A percentile compares a stretch with the other conserved stretches of the same genome.
These are phyloP conservation scores for Barbus barbus DNA, from an alignment of 2,113 vertebrate species.

Conservation along the genomic window DNA sequence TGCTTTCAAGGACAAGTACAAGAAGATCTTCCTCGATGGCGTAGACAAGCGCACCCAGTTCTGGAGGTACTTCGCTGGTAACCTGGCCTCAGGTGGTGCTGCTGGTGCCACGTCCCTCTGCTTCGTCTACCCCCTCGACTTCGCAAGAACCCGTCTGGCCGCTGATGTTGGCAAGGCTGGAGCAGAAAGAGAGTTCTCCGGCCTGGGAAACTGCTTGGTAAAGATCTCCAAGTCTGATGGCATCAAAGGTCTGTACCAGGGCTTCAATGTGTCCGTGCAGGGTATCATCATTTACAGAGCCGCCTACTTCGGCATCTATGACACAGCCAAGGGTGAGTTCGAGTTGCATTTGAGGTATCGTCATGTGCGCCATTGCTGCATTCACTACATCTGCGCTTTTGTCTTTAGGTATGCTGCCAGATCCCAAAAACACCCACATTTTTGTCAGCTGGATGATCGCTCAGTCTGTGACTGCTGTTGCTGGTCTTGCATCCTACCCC, in stretches of 20 bases:
- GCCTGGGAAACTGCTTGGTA: conserved; percentile 83
- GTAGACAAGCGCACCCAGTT: conserved; percentile 88
- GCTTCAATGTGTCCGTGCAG: conserved; percentile 90
- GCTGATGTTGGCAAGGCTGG: conserved; percentile 85
- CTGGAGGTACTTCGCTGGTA: conserved; percentile 91
- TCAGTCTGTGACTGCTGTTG: conserved; percentile 86
- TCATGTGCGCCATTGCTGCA: not conserved
- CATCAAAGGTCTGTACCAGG: conserved; percentile 83
- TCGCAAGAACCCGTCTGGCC: conserved; percentile 85
- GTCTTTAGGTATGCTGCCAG: conserved; percentile 88
- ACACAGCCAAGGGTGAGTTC: conserved; percentile 89
- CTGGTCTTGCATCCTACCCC: conserved; percentile 88
- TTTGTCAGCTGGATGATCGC: conserved; percentile 95
- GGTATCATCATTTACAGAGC: conserved; percentile 98
- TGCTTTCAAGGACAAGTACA: conserved; percentile 94
- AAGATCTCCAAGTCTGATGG: conserved; percentile 85
- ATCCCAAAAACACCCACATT: conserved; percentile 95
- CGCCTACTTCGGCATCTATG: conserved; percentile 92
- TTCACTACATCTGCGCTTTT: not conserved
- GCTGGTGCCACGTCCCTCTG: conserved; percentile 88
- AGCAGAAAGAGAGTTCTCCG: conserved; percentile 78
- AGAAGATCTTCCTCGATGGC: conserved; percentile 86
- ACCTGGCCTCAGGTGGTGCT: conserved; percentile 86
- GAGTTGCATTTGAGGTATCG: not conserved
- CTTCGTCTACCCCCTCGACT: conserved; percentile 89